phyloP scores from a whole-genome alignment of 2,888 invertebrate genomes.

The Stenotaenia linearis region DNA sequence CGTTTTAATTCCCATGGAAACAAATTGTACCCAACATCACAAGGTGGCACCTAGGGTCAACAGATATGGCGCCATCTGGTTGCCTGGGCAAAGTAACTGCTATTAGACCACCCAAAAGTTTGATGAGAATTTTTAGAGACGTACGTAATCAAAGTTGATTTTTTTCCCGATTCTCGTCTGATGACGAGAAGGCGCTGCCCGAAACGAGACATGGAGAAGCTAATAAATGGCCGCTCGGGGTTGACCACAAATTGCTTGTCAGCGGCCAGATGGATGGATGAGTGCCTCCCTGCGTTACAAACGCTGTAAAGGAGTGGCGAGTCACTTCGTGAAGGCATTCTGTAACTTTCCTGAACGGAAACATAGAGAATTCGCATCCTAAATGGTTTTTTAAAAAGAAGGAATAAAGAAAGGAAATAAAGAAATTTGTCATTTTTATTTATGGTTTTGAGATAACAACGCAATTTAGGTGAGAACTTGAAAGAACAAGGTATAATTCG shows the following conservation, averaged over 20 bases:
- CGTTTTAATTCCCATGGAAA: not conserved
- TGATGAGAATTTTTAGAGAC: not conserved
- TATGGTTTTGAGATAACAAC: not conserved
- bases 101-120: conserved; percentile 10
- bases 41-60: not conserved
- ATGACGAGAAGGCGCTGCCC: not conserved
- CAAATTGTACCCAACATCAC: not conserved
- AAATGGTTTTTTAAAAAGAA: not conserved
- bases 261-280: conserved; percentile 16
- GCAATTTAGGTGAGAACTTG: not conserved
- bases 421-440: not conserved
- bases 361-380: not conserved
- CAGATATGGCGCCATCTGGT: conserved; percentile 2
- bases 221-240: conserved; percentile 15
- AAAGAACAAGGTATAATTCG: no score
- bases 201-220: not conserved
- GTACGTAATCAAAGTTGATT: not conserved
- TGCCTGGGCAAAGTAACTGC: not conserved
- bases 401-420: not conserved
- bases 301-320: conserved; percentile 2
- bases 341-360: conserved; percentile 1
- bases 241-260: conserved; percentile 24
- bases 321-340: not conserved
- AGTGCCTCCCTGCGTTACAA: conserved; percentile 24
- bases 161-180: not conserved